These are phyloP conservation scores for Drosophila subquinaria DNA, from an alignment of 2,888 invertebrate species.

Conservation along the genomic window DNA sequence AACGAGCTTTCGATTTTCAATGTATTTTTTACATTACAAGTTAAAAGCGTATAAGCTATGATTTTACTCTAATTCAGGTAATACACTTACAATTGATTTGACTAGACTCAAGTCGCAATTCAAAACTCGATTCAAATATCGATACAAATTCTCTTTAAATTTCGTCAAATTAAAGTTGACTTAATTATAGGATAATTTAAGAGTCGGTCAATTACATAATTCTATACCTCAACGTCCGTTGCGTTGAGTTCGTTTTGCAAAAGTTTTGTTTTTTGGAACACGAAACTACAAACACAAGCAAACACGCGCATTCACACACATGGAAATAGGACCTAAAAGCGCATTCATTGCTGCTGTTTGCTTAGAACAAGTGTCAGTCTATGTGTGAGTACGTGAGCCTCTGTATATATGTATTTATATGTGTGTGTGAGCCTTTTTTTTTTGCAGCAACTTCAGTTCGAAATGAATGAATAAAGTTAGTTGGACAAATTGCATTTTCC, in stretches of 20 bases:
- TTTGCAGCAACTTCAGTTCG: slow-evolving; percentile 50
- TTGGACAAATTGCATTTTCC: slow-evolving; percentile 81
- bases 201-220: slow-evolving; percentile 5
- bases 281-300: slow-evolving; percentile 70
- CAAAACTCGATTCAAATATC: too few species aligned
- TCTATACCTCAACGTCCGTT: slow-evolving; percentile 1
- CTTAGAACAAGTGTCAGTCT: slow-evolving; percentile 49
- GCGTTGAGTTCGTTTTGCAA: slow-evolving; percentile 49
- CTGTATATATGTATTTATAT: slow-evolving; percentile 3
- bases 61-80: too few species aligned
- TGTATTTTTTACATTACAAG: too few species aligned
- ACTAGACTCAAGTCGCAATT: too few species aligned
- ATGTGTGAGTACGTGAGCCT: slow-evolving; percentile 12
- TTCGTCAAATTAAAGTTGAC: not conserved
- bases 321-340: slow-evolving; percentile 45
- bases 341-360: slow-evolving; percentile 62
- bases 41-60: too few species aligned
- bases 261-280: slow-evolving; percentile 60
- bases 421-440: slow-evolving; percentile 15
- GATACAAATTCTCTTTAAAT: too few species aligned
- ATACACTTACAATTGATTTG: too few species aligned
- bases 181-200: slow-evolving; percentile 9
- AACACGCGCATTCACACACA: slow-evolving; percentile 35
- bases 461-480: slow-evolving; percentile 79
- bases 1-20: too few species aligned